Evolutionary conservation across 2,113 vertebrate species (phyloP), one percentile per base, ranked within the genome.

Genomic region (Pogonocichla stellata): DNA sequence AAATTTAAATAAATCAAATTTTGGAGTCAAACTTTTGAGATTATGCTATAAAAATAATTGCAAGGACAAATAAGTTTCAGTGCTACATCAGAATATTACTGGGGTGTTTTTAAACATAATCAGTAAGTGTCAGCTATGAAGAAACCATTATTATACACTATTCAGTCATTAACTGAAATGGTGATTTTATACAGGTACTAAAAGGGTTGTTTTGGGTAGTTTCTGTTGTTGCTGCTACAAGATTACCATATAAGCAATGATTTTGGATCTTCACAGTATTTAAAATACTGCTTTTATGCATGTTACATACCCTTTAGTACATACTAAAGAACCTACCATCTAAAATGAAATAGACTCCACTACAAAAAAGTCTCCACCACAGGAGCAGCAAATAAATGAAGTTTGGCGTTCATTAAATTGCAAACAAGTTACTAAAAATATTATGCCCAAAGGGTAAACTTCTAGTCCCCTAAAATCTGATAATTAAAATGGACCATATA

Each of bases 141-240:
- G 24, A 86, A 80, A 66, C 1, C 7, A 28, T 57, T 73, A 20
- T 66, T 61, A 40, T 54, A 29, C 24, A 22, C 8, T 42, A n/a
- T 23, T 53, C 28, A 83, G 36, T 69, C 12, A 25, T 45, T 10
- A 25, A 51, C 23, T 36, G 22, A 91, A 80, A 62, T 2, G 3
- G 45, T 24, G 23, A 51, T 36, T 71, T 91, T 60, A 58, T 74
- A 36, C 2, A 66, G n/a, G 42, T 34, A 38, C 5, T 38, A 64
- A 36, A 36, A 90, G 36, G 0, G 10, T n/a, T 36, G 12, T 8
- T 66, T 71, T 26, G 9, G 3, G 8, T 10, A 17, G 1, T 2
- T 84, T 65, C 38, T 51, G 6, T 38, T 88, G 18, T 61, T 81
- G 33, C 2, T 78, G 8, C 33, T 61, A 36, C 0, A 1, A 42